Evolutionary conservation across 2,113 vertebrate genomes (phyloP).

Genomic region (Columba janthina): DNA sequence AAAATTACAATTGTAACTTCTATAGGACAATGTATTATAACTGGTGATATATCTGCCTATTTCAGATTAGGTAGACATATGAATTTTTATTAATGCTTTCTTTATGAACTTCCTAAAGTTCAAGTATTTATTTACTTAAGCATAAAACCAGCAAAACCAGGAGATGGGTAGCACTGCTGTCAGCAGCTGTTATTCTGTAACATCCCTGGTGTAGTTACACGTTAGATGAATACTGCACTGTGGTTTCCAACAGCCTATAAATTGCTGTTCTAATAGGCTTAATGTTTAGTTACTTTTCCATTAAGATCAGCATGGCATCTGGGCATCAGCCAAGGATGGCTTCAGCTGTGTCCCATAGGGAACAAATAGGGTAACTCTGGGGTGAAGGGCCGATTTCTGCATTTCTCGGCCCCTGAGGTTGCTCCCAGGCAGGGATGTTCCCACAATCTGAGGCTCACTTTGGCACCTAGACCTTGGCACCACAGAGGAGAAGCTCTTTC

Average conservation of each 20-base stretch:
- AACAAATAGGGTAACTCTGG: neutral
- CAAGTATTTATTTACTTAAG: neutral
- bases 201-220: neutral
- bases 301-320: neutral
- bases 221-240: neutral
- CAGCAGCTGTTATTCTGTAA: neutral
- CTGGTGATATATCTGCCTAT: neutral
- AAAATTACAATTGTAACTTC: neutral
- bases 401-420: rapidly evolving
- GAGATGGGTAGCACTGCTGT: neutral
- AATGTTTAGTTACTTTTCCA: neutral
- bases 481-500: neutral
- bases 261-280: neutral
- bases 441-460: neutral
- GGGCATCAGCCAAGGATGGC: neutral
- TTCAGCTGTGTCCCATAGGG: neutral
- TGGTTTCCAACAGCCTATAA: neutral
- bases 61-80: neutral
- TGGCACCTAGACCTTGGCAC: neutral
- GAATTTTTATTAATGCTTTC: neutral
- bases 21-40: neutral
- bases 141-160: neutral
- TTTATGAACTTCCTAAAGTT: neutral
- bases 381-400: rapidly evolving
- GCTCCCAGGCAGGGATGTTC: neutral